Evolutionary conservation across 1,140 invertebrate genomes (phyloP), one percentile per base, ranked within the genome.

Genomic region (Nebria ingens): DNA sequence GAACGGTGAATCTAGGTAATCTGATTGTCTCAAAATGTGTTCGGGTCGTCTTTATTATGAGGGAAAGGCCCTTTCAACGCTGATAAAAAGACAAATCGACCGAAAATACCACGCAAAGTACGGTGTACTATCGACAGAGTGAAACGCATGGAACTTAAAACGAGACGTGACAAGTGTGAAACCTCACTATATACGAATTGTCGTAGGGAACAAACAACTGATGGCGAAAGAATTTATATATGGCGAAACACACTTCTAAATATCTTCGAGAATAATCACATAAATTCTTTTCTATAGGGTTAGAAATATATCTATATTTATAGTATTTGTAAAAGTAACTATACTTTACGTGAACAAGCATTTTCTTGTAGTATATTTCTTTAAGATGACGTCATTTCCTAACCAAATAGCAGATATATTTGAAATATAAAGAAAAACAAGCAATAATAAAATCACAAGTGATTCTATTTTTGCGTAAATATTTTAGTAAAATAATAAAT

Each of bases 41-140:
- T 9, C 40, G 17, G 15, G 15, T n/a, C 40, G 40, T 17, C 40
- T 45, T 45, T 45, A 45, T 45, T 45, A 45, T 45, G 40, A 45
- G 40, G 9, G 40, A 45, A 45, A 45, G 40, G 15, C 15, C 40
- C 40, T 45, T 45, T 45, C 40, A 45, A 4, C 17, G 40, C 40
- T 45, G 40, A 45, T 45, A 45, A 45, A 45, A 45, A 45, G 40
- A 45, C 40, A 45, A 45, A 45, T 45, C 40, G 40, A 45, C 40
- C 40, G 40, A 45, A 17, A 45, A 45, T 45, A 17, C 40, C 25
- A 34, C 25, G 25, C n/a, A 9, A n/a, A 34, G 25, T 34, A 34
- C 25, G 25, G n/a, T 9, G 6, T 34, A n/a, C 6, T 6, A 34
- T 9, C 25, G 25, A 34, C 6, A 34, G 25, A 34, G 25, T 34